A percentile compares a stretch with the other conserved stretches of the same genome.
These are phyloP conservation scores for Campylorhamphus procurvoides DNA, from an alignment of 2,113 vertebrate species.

Conservation along the genomic window DNA sequence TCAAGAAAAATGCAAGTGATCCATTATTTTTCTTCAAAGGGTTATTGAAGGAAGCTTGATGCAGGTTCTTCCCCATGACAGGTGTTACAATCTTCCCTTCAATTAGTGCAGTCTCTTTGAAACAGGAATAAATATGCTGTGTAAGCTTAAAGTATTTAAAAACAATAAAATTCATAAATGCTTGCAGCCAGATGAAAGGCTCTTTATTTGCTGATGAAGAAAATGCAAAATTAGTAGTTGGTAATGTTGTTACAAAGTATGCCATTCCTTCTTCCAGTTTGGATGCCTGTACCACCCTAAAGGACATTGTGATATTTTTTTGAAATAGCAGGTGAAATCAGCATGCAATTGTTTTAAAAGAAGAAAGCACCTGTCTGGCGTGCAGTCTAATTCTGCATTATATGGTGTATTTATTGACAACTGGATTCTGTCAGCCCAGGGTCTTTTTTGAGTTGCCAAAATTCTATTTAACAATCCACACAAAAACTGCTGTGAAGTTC, in stretches of 20 bases:
- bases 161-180: constrained; percentile 27
- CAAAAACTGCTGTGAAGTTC: background rate
- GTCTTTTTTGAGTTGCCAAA: background rate
- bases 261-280: background rate
- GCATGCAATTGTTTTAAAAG: background rate
- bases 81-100: constrained; percentile 23
- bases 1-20: constrained; percentile 21
- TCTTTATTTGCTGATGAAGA: constrained; percentile 28
- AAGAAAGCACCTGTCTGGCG: background rate
- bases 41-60: background rate
- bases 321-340: background rate
- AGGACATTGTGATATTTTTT: background rate
- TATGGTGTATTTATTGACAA: background rate
- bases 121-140: constrained; percentile 30
- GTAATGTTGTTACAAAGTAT: background rate
- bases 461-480: background rate
- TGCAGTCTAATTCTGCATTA: background rate
- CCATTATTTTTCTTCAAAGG: constrained; percentile 35
- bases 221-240: background rate
- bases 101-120: constrained; percentile 40
- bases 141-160: constrained; percentile 40
- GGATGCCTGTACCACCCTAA: background rate
- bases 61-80: background rate
- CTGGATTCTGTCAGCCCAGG: background rate
- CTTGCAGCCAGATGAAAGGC: constrained; percentile 49